Conservation (phyloP, 2,113 vertebrate species). For the Tachysurus fulvidraco region DNA sequence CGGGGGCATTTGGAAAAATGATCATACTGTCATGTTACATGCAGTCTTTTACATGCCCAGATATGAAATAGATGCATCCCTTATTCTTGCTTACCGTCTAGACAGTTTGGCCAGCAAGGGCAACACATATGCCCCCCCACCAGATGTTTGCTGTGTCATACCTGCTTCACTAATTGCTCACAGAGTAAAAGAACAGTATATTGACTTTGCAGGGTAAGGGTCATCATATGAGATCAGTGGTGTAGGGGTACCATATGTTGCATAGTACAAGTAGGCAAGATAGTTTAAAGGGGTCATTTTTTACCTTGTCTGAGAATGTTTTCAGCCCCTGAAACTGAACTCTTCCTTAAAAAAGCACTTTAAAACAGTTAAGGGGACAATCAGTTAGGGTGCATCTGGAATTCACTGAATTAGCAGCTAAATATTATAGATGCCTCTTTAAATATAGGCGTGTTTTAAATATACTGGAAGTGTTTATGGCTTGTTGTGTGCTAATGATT, state of each 20-base stretch:
- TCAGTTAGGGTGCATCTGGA: background rate
- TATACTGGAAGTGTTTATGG: background rate
- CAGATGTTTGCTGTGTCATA: background rate
- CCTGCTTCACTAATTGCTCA: background rate
- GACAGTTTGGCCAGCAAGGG: background rate
- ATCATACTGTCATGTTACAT: background rate
- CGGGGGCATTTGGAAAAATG: background rate
- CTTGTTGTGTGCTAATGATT: background rate
- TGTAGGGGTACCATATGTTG: background rate
- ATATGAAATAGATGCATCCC: background rate
- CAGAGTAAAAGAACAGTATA: background rate
- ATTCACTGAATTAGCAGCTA: background rate
- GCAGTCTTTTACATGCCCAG: background rate
- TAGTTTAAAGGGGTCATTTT: background rate
- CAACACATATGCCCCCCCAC: background rate
- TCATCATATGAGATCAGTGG: background rate
- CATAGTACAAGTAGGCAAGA: background rate
- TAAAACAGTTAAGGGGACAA: background rate
- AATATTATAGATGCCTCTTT: background rate
- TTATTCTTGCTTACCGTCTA: background rate
- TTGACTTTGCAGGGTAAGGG: background rate
- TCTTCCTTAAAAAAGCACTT: background rate
- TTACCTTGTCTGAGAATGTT: background rate
- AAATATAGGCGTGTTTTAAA: background rate
- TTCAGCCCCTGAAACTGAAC: background rate